phyloP scores from a whole-genome alignment of 2,113 vertebrate species.

The Myxocyprinus asiaticus region DNA sequence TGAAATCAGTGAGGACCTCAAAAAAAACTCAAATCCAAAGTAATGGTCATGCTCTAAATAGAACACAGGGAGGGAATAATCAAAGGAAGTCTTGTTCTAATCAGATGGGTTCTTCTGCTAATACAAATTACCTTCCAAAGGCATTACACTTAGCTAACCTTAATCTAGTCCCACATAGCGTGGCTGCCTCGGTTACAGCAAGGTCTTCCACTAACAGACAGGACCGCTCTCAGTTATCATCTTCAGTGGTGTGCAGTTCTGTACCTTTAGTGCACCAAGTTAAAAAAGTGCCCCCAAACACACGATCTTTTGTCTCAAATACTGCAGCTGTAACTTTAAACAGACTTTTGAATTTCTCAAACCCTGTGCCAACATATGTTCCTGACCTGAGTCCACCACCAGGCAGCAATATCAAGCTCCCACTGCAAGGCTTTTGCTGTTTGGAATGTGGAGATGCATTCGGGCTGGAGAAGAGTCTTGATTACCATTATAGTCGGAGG shows the following conservation, averaged over 20 bases:
- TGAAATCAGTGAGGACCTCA: conserved; percentile 40
- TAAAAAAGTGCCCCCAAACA: conserved; percentile 77
- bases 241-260: conserved; percentile 76
- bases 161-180: conserved; percentile 94
- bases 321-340: conserved; percentile 83
- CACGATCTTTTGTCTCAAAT: conserved; percentile 56
- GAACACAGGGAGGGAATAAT: conserved; percentile 62
- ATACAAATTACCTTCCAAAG: conserved; percentile 86
- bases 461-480: conserved; percentile 89
- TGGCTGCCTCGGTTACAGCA: conserved; percentile 85
- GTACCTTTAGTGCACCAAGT: conserved; percentile 94
- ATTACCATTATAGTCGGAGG: conserved; percentile 85
- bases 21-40: conserved; percentile 63
- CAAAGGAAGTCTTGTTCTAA: conserved; percentile 64
- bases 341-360: conserved; percentile 85
- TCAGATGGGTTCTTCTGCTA: conserved; percentile 50
- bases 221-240: conserved; percentile 71
- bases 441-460: conserved; percentile 94
- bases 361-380: conserved; percentile 89
- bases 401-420: conserved; percentile 83
- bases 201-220: conserved; percentile 77
- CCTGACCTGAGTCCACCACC: conserved; percentile 89
- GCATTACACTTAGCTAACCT: conserved; percentile 95
- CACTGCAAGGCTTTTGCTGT: conserved; percentile 87
- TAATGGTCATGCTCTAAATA: conserved; percentile 60